Conservation (phyloP, 2,797 vertebrate species). For the Sebastes kiyomatsui region DNA sequence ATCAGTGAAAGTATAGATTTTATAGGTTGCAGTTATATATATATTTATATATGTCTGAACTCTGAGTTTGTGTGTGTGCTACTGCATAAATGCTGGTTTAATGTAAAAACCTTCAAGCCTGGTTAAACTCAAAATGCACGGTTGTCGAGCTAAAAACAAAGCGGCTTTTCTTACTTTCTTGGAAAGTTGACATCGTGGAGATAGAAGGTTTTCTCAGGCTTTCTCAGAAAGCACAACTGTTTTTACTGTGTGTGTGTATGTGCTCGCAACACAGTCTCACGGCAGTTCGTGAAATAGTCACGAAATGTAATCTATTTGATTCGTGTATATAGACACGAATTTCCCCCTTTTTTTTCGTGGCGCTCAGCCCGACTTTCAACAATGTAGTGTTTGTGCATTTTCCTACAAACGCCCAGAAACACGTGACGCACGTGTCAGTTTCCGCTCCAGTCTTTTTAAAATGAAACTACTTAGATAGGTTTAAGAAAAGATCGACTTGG, state of each 20-base stretch:
- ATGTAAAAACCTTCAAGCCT: conserved; percentile 24
- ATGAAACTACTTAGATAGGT: too few species aligned
- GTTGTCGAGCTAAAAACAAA: conserved; percentile 34
- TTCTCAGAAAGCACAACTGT: background rate
- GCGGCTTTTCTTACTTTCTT: conserved; percentile 23
- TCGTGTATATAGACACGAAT: too few species aligned
- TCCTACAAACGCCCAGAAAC: too few species aligned
- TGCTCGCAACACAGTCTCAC: background rate
- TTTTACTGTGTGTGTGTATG: background rate
- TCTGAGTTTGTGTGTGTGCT: conserved; percentile 13
- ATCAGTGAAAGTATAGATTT: conserved; percentile 38
- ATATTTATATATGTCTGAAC: conserved; percentile 33
- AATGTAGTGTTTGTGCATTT: too few species aligned
- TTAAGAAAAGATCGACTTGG: too few species aligned
- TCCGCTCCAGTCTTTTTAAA: too few species aligned
- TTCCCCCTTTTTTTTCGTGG: too few species aligned
- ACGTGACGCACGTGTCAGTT: too few species aligned
- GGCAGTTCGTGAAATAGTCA: too few species aligned
- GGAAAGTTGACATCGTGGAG: background rate
- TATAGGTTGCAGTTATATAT: conserved; percentile 13
- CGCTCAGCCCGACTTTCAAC: too few species aligned
- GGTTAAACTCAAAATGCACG: conserved; percentile 14
- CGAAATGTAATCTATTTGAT: too few species aligned
- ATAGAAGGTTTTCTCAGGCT: background rate
- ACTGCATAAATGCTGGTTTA: conserved; percentile 9